Conservation (phyloP, 2,888 invertebrate genomes). For the Oligia latruncula region DNA sequence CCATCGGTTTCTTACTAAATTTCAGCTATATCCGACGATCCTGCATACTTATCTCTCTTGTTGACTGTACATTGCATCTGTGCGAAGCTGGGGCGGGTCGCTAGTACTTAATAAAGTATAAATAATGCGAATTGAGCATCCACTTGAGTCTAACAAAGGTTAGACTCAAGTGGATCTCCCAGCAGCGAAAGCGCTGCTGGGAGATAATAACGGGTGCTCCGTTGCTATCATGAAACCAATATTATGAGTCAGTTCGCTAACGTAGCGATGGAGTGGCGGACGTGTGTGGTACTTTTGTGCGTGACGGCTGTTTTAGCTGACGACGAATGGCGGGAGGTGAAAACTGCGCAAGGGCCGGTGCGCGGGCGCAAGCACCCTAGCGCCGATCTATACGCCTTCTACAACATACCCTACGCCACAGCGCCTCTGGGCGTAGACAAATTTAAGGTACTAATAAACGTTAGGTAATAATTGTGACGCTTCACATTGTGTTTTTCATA, state of each 20-base stretch:
- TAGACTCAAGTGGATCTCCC: no score
- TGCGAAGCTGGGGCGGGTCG: no score
- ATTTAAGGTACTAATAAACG: conserved; percentile 63
- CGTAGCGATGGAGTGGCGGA: conserved; percentile 48
- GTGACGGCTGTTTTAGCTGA: conserved; percentile 25
- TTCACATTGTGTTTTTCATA: no score
- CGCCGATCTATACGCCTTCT: conserved; percentile 69
- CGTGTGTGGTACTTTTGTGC: conserved; percentile 30
- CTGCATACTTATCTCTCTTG: no score
- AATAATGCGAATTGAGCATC: no score
- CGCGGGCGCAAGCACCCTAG: conserved; percentile 69
- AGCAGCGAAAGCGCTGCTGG: no score
- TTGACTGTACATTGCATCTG: no score
- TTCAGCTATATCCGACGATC: no score
- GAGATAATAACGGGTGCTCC: not conserved
- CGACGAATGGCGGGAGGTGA: conserved; percentile 63
- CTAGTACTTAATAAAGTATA: no score
- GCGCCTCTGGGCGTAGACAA: conserved; percentile 70
- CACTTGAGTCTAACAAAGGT: no score
- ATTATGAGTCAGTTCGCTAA: not conserved
- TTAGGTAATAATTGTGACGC: no score
- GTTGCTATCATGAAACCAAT: not conserved
- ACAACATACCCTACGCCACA: conserved; percentile 76
- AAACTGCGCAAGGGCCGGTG: conserved; percentile 70
- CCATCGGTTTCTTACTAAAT: no score